Conservation (phyloP, 1,140 invertebrate species). For the Wiebesia pumilae region DNA sequence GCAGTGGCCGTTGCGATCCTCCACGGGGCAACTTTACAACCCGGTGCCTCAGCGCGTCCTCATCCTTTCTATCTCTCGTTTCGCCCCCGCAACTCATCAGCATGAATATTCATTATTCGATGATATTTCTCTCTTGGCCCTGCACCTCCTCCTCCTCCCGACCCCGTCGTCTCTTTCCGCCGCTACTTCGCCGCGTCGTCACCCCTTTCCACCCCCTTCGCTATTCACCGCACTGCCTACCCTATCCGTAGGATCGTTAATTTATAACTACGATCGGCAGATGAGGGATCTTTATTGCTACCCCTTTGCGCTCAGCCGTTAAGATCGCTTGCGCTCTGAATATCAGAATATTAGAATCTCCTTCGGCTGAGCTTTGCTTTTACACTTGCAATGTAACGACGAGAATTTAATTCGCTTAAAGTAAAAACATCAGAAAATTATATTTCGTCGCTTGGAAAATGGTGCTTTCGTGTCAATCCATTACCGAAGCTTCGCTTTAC, state of each 20-base stretch:
- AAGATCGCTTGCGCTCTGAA: conserved; percentile 37
- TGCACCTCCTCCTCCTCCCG: conserved; percentile 46
- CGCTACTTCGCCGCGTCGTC: neutral
- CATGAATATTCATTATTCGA: conserved; percentile 76
- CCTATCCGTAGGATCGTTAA: conserved; percentile 68
- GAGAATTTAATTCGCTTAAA: conserved; percentile 15
- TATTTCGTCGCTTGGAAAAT: neutral
- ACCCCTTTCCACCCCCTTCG: conserved; percentile 51
- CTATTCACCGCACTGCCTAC: conserved; percentile 54
- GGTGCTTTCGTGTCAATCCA: neutral
- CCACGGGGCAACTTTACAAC: conserved; percentile 73
- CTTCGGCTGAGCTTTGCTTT: conserved; percentile 26
- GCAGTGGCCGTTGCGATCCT: conserved; percentile 70
- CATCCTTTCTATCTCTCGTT: conserved; percentile 67
- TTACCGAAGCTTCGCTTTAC: neutral
- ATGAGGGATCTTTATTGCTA: conserved; percentile 57
- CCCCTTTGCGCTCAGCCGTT: conserved; percentile 49
- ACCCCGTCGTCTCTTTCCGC: conserved; percentile 53
- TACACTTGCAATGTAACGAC: conserved; percentile 22
- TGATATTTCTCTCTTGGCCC: conserved; percentile 73
- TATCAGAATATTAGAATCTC: conserved; percentile 52
- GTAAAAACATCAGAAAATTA: conserved; percentile 19
- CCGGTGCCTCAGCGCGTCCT: conserved; percentile 63
- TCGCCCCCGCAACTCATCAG: conserved; percentile 72
- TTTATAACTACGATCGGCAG: conserved; percentile 72